Base-by-base conservation (phyloP, 1,140 invertebrate genomes). In the Frieseomelitta varia region DNA sequence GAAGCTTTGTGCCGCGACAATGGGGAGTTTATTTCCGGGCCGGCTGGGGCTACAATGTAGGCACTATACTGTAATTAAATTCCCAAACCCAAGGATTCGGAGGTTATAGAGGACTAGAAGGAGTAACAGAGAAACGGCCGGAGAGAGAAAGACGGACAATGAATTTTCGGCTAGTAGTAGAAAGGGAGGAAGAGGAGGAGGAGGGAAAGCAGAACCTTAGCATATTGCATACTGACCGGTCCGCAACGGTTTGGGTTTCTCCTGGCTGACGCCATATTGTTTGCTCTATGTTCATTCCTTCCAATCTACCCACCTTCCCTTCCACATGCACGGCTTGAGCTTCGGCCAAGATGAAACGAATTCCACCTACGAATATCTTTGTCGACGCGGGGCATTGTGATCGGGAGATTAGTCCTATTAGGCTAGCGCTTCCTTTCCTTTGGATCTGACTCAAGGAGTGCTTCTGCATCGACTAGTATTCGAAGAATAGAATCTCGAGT, bases 61-160 rank as follows among this genome's bases (percentile, higher is more conserved):
- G 93, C 94, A 94, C 94, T 94, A 94, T 94, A 94, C 90, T 93
- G 94, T 95, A 95, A 95, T 95, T 94, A 95, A 95, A 95, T 95
- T 95, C 93, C 93, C 94, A 95, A 94, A 94, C 92, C 94, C 93
- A 93, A 93, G 92, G 93, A 94, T 94, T 93, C 88, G 89, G 83
- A 88, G 89, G 89, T 90, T 90, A 90, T 90, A 88, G 89, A 90
- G 89, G 86, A 90, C 81, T 79, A 85, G 84, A 90, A 90, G 84
- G 85, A 79, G 81, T 72, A 79, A 87, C 56, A 69, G 89, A 79
- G 81, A 74, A 68, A 80, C 71, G 77, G 65, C 65, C 78, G 56
- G 72, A 27, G 47, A 17, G 67, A 69, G 82, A n/a, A 79, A 81
- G 72, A 81, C 58, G 19, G 81, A 68, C 78, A 85, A 79, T 76